Evolutionary conservation across 2,797 vertebrate species (phyloP).

Genomic region (Chlorospingus flavigularis): DNA sequence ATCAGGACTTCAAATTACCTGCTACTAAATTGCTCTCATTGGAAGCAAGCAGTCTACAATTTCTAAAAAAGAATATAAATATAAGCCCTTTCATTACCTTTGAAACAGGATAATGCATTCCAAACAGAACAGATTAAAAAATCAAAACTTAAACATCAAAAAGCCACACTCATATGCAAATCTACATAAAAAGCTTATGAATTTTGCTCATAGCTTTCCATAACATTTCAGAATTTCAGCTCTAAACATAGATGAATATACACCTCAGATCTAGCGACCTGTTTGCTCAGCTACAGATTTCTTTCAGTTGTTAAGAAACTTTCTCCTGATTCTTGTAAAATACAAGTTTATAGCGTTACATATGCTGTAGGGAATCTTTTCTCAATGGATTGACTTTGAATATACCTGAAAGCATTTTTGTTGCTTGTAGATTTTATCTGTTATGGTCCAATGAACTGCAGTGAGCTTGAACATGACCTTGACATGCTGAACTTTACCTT

Average conservation of each 20-base stretch:
- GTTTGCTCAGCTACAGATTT: not conserved
- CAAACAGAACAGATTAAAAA: not conserved
- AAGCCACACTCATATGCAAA: not conserved
- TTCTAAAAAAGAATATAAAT: not conserved
- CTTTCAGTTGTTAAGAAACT: conserved; percentile 18
- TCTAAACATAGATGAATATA: not conserved
- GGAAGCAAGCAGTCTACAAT: not conserved
- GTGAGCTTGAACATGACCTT: conserved; percentile 62
- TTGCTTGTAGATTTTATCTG: conserved; percentile 59
- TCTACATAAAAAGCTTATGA: not conserved
- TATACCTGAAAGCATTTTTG: conserved; percentile 73
- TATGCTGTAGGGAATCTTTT: conserved; percentile 30
- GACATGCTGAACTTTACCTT: conserved; percentile 67
- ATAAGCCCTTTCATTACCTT: not conserved
- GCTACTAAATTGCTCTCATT: not conserved
- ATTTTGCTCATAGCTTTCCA: not conserved
- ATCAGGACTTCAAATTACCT: not conserved
- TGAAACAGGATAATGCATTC: not conserved
- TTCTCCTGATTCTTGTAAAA: conserved; percentile 53
- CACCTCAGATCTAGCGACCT: not conserved
- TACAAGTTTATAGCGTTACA: conserved; percentile 33
- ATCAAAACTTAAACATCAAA: not conserved
- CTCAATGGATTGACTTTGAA: conserved; percentile 67
- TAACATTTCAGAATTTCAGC: not conserved
- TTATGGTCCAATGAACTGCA: conserved; percentile 62